phyloP scores from a whole-genome alignment of 2,888 invertebrate species.

The Luperina testacea region DNA sequence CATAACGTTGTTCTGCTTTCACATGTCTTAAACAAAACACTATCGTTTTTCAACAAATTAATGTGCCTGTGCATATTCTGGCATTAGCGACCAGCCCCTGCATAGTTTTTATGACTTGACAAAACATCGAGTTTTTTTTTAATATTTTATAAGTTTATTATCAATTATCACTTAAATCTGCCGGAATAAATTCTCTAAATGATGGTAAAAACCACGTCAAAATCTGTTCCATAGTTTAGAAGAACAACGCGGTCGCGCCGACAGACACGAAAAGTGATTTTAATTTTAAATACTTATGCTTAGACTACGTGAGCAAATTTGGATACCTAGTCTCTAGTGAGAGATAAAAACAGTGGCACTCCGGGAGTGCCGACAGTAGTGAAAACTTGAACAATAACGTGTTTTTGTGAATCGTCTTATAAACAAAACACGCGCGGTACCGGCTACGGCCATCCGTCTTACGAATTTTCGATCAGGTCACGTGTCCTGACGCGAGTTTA shows the following conservation, averaged over 20 bases:
- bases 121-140: neutral
- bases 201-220: neutral
- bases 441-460: no score
- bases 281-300: neutral
- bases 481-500: no score
- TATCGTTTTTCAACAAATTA: neutral
- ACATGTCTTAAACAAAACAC: neutral
- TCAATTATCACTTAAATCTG: no score
- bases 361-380: no score
- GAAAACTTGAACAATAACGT: no score
- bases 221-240: neutral
- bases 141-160: no score
- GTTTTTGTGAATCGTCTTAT: no score
- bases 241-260: neutral
- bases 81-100: neutral
- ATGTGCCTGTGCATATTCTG: neutral
- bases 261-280: neutral
- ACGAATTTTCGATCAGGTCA: no score
- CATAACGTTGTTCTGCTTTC: neutral
- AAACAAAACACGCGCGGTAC: no score
- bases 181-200: neutral
- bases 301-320: neutral
- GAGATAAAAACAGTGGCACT: no score
- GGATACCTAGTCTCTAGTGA: neutral
- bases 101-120: neutral